Evolutionary conservation across 37 sponge, comb jelly and placozoan genomes (phyloP).

Genomic region (Chondrilla cf. caribensis): DNA sequence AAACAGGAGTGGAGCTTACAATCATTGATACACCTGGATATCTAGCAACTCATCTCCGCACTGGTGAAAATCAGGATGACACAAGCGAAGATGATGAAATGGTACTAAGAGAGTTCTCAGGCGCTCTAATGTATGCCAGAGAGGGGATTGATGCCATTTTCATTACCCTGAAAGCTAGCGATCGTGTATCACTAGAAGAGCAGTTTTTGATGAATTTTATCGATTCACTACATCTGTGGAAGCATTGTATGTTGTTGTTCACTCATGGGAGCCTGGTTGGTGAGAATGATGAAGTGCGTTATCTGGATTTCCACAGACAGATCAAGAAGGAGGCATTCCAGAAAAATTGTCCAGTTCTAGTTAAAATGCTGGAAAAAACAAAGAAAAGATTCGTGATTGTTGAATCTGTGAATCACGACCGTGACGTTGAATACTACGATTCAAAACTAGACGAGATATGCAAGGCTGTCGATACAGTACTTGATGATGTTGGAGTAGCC

Average conservation of each 20-base stretch:
- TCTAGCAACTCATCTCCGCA: background rate
- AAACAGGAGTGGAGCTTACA: background rate
- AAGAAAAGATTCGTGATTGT: conserved; percentile 4
- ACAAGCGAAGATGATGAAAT: background rate
- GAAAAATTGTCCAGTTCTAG: background rate
- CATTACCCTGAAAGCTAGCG: background rate
- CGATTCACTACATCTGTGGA: background rate
- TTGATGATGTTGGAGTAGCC: too few species aligned
- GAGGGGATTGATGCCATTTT: conserved; percentile 9
- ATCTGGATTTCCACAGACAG: background rate
- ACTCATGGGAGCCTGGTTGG: conserved; percentile 12
- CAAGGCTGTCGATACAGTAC: background rate
- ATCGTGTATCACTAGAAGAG: background rate
- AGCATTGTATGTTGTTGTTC: conserved; percentile 17
- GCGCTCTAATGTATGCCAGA: background rate
- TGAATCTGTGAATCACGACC: background rate
- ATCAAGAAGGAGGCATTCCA: background rate
- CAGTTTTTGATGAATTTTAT: background rate
- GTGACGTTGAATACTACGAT: background rate
- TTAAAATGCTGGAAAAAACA: background rate
- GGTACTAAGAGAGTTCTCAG: background rate
- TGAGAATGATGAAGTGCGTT: background rate
- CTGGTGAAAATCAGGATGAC: background rate
- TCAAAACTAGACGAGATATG: conserved; percentile 10
- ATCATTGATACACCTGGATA: conserved; percentile 16